phyloP scores from a whole-genome alignment of 2,888 invertebrate genomes.

The Arrhopalites spinosus region DNA sequence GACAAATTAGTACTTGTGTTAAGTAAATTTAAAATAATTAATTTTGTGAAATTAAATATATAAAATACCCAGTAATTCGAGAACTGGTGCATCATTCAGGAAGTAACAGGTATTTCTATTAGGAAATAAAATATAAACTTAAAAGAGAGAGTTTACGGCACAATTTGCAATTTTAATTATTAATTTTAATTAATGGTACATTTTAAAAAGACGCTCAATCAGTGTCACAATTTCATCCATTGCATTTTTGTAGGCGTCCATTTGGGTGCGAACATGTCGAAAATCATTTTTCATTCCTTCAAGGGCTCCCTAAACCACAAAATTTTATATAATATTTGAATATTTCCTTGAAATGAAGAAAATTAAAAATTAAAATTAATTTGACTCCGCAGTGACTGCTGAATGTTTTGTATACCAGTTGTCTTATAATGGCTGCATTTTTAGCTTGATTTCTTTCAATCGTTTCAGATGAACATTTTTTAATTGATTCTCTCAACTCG shows the following conservation, averaged over 20 bases:
- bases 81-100: constrained; percentile 49
- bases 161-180: no score
- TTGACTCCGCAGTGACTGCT: no score
- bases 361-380: no score
- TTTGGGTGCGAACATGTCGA: constrained; percentile 39
- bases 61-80: constrained; percentile 46
- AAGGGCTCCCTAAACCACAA: constrained; percentile 39
- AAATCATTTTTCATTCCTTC: constrained; percentile 45
- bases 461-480: constrained; percentile 44
- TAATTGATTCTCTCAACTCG: constrained; percentile 44
- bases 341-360: no score
- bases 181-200: no score
- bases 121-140: no score
- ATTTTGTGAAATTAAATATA: not conserved
- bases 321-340: not conserved
- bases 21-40: not conserved
- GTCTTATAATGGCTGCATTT: constrained; percentile 43
- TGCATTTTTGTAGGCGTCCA: constrained; percentile 35
- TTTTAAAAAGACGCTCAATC: constrained; percentile 48
- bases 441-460: constrained; percentile 50
- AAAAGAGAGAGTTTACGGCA: no score
- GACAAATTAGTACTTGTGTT: not conserved
- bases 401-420: no score
- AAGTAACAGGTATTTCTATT: no score
- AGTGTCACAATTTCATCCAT: constrained; percentile 49